Conservation (phyloP, 1,140 invertebrate genomes). For the Temnothorax nylanderi region DNA sequence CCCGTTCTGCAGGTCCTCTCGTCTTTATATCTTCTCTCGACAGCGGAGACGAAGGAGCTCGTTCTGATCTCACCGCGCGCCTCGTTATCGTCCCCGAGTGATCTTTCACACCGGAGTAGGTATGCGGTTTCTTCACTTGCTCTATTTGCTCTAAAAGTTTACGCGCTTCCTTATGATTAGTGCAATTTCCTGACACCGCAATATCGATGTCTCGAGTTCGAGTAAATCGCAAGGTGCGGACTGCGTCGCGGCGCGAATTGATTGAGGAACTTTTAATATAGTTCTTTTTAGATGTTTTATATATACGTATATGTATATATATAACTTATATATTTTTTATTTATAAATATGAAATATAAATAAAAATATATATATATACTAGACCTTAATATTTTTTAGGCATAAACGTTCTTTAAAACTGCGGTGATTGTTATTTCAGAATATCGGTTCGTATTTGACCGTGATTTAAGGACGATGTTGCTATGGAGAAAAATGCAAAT, state of each 20-base stretch:
- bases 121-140: slow-evolving; percentile 15
- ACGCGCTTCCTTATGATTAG: slow-evolving; percentile 35
- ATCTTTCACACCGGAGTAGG: slow-evolving; percentile 31
- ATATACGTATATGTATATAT: not conserved
- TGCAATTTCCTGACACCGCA: slow-evolving; percentile 39
- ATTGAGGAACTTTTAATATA: not conserved
- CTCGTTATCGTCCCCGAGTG: slow-evolving; percentile 37
- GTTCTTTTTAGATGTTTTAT: not conserved
- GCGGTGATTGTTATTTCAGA: not conserved
- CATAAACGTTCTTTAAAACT: not conserved
- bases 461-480: slow-evolving; percentile 4
- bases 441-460: not conserved
- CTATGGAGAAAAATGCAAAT: slow-evolving; percentile 51
- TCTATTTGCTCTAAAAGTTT: slow-evolving; percentile 48
- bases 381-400: not conserved
- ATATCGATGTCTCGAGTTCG: slow-evolving; percentile 27
- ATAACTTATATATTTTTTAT: not conserved
- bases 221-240: slow-evolving; percentile 4
- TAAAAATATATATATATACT: too few relatives aligned
- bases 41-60: not conserved
- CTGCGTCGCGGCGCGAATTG: not conserved
- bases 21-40: slow-evolving; percentile 39
- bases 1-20: not conserved
- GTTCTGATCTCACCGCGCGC: not conserved
- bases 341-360: not conserved